phyloP scores from a whole-genome alignment of 2,113 vertebrate genomes.

The Meles meles region DNA sequence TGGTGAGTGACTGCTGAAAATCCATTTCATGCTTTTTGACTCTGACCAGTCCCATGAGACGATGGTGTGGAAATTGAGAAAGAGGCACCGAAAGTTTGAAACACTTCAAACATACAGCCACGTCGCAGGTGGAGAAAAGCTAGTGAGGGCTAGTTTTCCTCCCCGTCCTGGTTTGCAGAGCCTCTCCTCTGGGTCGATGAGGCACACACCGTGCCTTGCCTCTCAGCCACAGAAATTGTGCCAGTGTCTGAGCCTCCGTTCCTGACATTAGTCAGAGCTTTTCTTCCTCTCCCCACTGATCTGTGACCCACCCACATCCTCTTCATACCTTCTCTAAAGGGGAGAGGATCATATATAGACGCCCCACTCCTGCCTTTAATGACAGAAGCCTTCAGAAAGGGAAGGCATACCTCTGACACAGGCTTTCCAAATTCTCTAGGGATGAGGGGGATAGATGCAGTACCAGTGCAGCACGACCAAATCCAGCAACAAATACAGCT shows the following conservation, averaged over 20 bases:
- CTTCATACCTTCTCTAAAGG: not conserved
- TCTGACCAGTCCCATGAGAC: constrained; percentile 44
- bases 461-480: not conserved
- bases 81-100: constrained; percentile 7
- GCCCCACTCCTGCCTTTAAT: not conserved
- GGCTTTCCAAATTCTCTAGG: not conserved
- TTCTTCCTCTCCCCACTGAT: not conserved
- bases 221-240: not conserved
- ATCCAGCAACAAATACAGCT: not conserved
- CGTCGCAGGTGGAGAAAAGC: not conserved
- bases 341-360: not conserved
- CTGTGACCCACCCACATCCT: not conserved
- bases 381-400: not conserved
- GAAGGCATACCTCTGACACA: not conserved
- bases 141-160: not conserved
- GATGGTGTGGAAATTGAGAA: constrained; percentile 11
- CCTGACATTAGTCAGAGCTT: too few relatives aligned
- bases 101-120: constrained; percentile 11
- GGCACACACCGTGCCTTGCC: too few relatives aligned
- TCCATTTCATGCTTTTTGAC: constrained; percentile 61
- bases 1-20: constrained; percentile 46
- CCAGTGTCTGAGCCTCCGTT: not conserved
- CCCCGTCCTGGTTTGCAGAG: not conserved
- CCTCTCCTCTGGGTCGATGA: not conserved
- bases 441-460: not conserved